Base-by-base conservation (phyloP, 2,113 vertebrate species). In the Furnarius figulus region DNA sequence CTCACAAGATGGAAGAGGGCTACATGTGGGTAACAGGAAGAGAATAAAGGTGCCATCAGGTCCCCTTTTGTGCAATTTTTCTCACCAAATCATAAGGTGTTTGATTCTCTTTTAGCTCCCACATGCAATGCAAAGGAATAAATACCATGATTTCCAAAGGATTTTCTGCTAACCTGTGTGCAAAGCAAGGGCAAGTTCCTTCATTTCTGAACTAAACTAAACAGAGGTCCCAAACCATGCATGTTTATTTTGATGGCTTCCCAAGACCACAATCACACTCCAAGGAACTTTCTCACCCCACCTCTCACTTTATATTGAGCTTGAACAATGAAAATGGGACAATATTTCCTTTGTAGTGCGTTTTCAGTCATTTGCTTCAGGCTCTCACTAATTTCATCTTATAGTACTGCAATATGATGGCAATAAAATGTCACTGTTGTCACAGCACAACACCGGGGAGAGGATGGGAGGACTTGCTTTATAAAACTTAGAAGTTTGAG, bases 71-170 rank as follows among this genome's bases (percentile, higher is more conserved):
- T 76, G 24, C 19, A 6, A 10, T 63, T 87, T 66, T 72, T 53
- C 74, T 81, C 25, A 68, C 63, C 2, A 4, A 5, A 33, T 7
- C 3, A 0, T 56, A 62, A 87, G 24, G 17, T 0, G 0, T 35
- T 76, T 33, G 28, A 35, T 59, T 82, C 10, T 23, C 20, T 63
- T 89, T 55, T 68, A 42, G 33, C 25, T 80, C 39, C 72, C 33
- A 22, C 15, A 17, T 28, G 20, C 28, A 46, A n/a, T 50, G 47
- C 79, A 83, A 79, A 79, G 35, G 4, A 91, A 17, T 20, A 76
- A 86, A 79, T 12, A 13, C 5, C 12, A 28, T 4, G 5, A 63
- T 47, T 46, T 70, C 14, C 53, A 70, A 82, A 59, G 23, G 23
- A 70, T 27, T 49, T 86, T 76, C 52, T 46, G 46, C 46, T 46